Base-by-base conservation (phyloP, 2,888 invertebrate genomes). In the Nasonovia ribisnigri region DNA sequence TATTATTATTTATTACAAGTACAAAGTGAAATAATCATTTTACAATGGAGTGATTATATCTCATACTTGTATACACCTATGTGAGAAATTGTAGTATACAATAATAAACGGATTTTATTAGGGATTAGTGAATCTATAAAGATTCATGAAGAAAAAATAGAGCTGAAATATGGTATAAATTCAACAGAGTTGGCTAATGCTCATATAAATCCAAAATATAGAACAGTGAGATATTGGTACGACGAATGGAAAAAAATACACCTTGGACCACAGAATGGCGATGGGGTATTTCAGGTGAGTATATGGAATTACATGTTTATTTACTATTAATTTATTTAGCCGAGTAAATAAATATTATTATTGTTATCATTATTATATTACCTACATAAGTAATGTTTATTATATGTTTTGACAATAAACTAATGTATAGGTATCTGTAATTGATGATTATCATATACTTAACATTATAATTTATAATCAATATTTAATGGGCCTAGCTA, bases 201-300 rank as follows among this genome's bases (percentile, higher is more conserved):
- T 84, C 84, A 84, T 84, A 36, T 84, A 42, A 84, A 84, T 84
- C 42, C 42, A 84, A 84, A 84, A 84, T 84, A 84, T 42, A 84
- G 42, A 42, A 84, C 84, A 84, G 84, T 84, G 20, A n/a, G 42
- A 84, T 16, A 84, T 84, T 84, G 84, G 84, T 84, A 42, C n/a
- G 84, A 84, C 20, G 42, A 84, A 84, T 84, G 84, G 84, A 84
- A 84, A 36, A 42, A 84, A 84, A 36, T 84, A 84, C 84, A 36
- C 20, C 42, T 84, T 84, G 84, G 84, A 16, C 42, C 84, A 36
- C n/a, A 42, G n/a, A 16, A 36, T 84, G 42, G 84, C 20, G 16
- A 42, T 13, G 42, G 42, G 36, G 16, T 84, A 84, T 84, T 84
- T 84, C 42, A 84, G 42, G 84, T 84, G 5, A 36, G n/a, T 36